Percentiles rank a stretch among this genome's conserved stretches.
Evolutionary conservation across 2,113 vertebrate genomes (phyloP).

Genomic region (Pachycephala philippinensis): DNA sequence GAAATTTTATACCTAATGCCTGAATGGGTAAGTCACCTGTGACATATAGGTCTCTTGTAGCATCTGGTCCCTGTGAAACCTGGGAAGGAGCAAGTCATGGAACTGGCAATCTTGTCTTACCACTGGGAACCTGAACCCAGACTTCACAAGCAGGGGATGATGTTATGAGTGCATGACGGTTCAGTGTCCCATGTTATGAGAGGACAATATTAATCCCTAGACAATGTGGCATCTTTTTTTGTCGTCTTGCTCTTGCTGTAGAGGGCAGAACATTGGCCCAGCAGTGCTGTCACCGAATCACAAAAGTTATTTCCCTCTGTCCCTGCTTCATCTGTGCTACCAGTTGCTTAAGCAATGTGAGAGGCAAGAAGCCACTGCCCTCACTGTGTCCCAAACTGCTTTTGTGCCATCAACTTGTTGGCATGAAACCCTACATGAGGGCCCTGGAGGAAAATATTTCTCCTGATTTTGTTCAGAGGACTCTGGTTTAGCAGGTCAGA

Average conservation of each 20-base stretch:
- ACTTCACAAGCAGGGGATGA: not conserved
- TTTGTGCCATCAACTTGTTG: not conserved
- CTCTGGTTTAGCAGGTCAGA: not conserved
- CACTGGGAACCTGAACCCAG: not conserved
- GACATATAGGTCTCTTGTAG: not conserved
- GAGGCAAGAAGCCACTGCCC: not conserved
- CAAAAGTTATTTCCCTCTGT: not conserved
- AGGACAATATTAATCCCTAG: not conserved
- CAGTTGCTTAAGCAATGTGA: not conserved
- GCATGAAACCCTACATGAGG: not conserved
- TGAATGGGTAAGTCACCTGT: not conserved
- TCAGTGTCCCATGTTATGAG: not conserved
- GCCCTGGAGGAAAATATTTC: not conserved
- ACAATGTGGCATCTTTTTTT: not conserved
- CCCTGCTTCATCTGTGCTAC: not conserved
- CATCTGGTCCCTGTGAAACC: not conserved
- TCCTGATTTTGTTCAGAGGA: not conserved
- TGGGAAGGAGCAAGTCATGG: not conserved
- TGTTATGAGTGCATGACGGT: not conserved
- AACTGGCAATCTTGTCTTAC: not conserved
- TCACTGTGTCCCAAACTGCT: not conserved
- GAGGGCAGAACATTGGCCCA: not conserved
- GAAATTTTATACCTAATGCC: not conserved
- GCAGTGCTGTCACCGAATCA: not conserved
- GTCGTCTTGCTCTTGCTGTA: not conserved